These are phyloP conservation scores for Spicauda simplicius DNA, from an alignment of 2,888 invertebrate species.

Conservation along the genomic window DNA sequence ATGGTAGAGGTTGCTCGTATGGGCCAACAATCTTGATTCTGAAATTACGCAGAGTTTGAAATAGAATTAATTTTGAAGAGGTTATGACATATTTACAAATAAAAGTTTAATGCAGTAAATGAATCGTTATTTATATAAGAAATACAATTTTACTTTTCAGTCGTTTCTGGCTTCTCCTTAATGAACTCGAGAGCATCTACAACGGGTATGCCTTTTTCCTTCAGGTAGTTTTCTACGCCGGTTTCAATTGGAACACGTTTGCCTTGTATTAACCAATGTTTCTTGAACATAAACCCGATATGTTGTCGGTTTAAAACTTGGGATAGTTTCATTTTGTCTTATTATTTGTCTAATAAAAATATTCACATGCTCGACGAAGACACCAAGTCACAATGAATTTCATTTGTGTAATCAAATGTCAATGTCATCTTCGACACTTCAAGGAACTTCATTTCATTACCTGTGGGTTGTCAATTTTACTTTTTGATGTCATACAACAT, in stretches of 20 bases:
- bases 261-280: slow-evolving; percentile 89
- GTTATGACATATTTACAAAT: background rate
- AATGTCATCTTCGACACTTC: no score
- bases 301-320: slow-evolving; percentile 87
- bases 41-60: slow-evolving; percentile 44
- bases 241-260: slow-evolving; percentile 84
- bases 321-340: slow-evolving; percentile 86
- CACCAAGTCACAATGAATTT: no score
- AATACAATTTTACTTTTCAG: slow-evolving; percentile 54
- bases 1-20: slow-evolving; percentile 63
- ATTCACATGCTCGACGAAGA: background rate
- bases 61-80: background rate
- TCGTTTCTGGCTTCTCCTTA: slow-evolving; percentile 63
- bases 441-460: no score
- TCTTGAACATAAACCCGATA: slow-evolving; percentile 89
- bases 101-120: background rate
- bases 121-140: background rate
- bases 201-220: slow-evolving; percentile 84
- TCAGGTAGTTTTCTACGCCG: slow-evolving; percentile 81
- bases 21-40: slow-evolving; percentile 75
- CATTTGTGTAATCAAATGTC: background rate
- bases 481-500: no score
- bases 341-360: slow-evolving; percentile 19
- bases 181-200: slow-evolving; percentile 86
- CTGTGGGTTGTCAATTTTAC: no score